A percentile compares a stretch with the other conserved stretches of the same genome.
Conservation (phyloP, 2,113 vertebrate genomes). For the Tympanuchus pallidicinctus region DNA sequence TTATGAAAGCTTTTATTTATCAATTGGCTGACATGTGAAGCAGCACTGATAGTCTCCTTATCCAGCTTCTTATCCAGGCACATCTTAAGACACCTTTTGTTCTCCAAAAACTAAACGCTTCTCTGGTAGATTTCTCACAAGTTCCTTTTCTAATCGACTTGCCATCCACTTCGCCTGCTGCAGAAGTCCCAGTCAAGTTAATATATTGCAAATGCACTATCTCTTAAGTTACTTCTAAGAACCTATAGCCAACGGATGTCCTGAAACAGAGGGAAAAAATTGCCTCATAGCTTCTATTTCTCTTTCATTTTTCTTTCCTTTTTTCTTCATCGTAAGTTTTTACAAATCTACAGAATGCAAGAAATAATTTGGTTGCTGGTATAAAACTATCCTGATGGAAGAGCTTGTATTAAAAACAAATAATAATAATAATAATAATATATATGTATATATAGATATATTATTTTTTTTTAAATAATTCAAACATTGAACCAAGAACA, state of each 20-base stretch:
- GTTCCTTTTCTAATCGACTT: neutral
- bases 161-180: neutral
- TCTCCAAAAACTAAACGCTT: neutral
- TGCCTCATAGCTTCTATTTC: neutral
- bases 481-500: neutral
- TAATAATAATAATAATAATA: neutral
- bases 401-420: neutral
- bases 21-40: neutral
- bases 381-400: neutral
- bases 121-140: neutral
- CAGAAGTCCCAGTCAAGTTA: neutral
- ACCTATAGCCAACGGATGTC: neutral
- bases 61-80: neutral
- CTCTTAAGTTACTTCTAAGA: neutral
- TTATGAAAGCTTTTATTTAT: neutral
- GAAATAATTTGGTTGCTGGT: neutral
- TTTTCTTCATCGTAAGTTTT: neutral
- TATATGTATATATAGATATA: too few relatives aligned
- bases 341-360: neutral
- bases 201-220: accelerated
- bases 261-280: neutral
- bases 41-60: neutral
- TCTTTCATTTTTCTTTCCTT: neutral
- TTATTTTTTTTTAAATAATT: neutral
- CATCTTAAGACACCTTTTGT: neutral